Conservation (phyloP, 2,113 vertebrate genomes). For the Vulpes ferrilata region DNA sequence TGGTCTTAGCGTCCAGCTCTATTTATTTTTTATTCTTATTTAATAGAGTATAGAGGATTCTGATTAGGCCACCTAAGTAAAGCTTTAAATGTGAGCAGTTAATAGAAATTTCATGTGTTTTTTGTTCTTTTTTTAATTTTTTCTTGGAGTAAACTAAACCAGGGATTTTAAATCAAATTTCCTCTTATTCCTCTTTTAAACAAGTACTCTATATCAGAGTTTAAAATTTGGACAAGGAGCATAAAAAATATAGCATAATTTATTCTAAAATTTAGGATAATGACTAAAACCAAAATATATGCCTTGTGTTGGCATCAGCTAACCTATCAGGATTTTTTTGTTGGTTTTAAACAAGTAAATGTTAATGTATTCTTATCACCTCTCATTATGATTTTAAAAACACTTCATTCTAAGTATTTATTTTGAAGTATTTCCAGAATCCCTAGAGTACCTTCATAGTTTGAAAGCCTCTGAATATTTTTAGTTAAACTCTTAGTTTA, state of each 20-base stretch:
- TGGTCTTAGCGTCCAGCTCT: neutral
- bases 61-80: neutral
- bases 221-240: slow-evolving; percentile 40
- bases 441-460: neutral
- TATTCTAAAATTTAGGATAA: slow-evolving; percentile 35
- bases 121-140: neutral
- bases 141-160: neutral
- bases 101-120: neutral
- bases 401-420: neutral
- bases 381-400: neutral
- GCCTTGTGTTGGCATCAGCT: neutral
- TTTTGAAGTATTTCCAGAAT: slow-evolving; percentile 36
- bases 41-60: neutral
- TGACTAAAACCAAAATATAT: neutral
- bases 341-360: neutral
- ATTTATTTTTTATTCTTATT: slow-evolving; percentile 29
- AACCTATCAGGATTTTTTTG: neutral
- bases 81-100: slow-evolving; percentile 13
- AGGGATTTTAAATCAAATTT: neutral
- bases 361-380: neutral
- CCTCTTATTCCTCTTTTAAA: neutral
- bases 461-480: slow-evolving; percentile 34
- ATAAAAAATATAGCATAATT: slow-evolving; percentile 30
- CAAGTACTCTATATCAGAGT: neutral
- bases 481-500: neutral